phyloP scores from a whole-genome alignment of 2,888 invertebrate genomes.

The Eupsilia transversa region DNA sequence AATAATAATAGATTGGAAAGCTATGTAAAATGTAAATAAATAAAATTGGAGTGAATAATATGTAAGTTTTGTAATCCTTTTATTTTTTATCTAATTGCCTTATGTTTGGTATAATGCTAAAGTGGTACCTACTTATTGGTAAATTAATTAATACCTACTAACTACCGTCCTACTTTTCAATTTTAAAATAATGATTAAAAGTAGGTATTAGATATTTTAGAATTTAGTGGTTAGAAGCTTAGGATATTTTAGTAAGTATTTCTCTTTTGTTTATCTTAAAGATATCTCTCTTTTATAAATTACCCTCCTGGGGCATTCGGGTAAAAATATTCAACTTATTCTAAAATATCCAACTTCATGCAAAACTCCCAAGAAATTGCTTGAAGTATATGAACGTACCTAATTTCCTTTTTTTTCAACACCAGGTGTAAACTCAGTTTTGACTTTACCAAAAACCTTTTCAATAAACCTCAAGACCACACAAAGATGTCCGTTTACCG shows the following conservation, averaged over 20 bases:
- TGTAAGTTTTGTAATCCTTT: neutral
- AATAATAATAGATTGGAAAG: neutral
- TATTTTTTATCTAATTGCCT: no score
- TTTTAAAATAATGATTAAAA: neutral
- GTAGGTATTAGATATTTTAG: neutral
- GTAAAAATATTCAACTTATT: no score
- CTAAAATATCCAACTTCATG: neutral
- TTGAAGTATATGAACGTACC: no score
- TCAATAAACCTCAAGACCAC: slow-evolving; percentile 84
- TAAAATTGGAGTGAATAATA: neutral
- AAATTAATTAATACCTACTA: neutral
- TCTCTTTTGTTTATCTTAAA: neutral
- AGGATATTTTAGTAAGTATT: neutral
- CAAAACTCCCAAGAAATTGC: slow-evolving; percentile 38
- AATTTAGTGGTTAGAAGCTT: neutral
- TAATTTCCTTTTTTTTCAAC: slow-evolving; percentile 62
- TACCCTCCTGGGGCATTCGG: no score
- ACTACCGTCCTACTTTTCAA: no score
- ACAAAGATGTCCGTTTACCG: slow-evolving; percentile 85
- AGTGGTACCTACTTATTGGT: no score
- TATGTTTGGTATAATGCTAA: neutral
- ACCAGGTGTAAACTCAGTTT: slow-evolving; percentile 85
- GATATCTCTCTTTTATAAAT: no score
- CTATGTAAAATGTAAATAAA: neutral
- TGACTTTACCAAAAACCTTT: slow-evolving; percentile 79